Base-by-base conservation (phyloP, 2,113 vertebrate species). In the Brachyistius frenatus region DNA sequence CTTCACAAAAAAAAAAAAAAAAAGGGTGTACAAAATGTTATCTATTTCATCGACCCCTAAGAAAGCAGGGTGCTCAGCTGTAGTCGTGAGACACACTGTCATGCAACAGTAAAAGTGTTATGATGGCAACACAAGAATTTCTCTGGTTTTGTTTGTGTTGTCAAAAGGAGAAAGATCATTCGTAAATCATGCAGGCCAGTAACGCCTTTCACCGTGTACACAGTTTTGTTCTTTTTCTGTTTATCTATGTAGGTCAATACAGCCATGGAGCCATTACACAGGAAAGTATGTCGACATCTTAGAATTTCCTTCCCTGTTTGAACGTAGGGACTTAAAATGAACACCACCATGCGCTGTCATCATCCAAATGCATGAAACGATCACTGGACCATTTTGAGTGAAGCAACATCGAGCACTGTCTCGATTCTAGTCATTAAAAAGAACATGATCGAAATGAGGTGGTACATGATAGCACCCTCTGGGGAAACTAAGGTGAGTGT, bases 371-470 rank as follows among this genome's bases (percentile, higher is more conserved):
- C 53, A 70, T 37, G 49, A 64, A 53, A 16, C 7, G 79, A 35
- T 35, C 69, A 66, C 50, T 39, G 68, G 65, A 71, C 5, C 66
- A 2, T 16, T 70, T 23, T 55, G 47, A 71, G 49, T 50, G 78
- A 65, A 47, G 61, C 41, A 31, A 75, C 62, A 64, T 74, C 46
- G n/a, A n/a, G 14, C 67, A 10, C 41, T 33, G 1, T 62, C 52
- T 76, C 66, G 37, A 7, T 61, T 82, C 53, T 32, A 46, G 37
- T 87, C 87, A 83, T 87, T 87, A 87, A 83, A 83, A 85, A 64
- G 72, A 90, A 79, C 86, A 88, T 83, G 83, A 87, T 57, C 77
- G 79, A 89, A 88, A 85, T 82, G 73, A 84, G 85, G 90, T 78
- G 78, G 76, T 69, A 84, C 57, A 81, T 50, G 75, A 80, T 79